Base-by-base conservation (phyloP, 2,797 vertebrate species). In the Pseudochirops corinnae region DNA sequence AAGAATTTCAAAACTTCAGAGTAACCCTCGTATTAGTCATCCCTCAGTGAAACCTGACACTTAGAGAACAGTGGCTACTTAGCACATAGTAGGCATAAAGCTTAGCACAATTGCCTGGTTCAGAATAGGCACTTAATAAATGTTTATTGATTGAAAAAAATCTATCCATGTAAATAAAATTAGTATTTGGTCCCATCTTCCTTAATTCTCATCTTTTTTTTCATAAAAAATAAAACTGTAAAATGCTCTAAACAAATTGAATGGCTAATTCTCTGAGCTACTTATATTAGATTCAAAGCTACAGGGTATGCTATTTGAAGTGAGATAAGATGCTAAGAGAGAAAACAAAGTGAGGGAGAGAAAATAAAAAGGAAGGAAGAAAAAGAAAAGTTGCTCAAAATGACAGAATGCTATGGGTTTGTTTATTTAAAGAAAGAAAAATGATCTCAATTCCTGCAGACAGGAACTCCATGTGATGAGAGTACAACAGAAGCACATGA, bases 351-450 rank as follows among this genome's bases (percentile, higher is more conserved):
- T 26, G 21, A 39, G 26, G 87, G 60, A 62, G 55, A 58, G 46
- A 67, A 56, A 62, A 58, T 55, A 50, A 90, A 91, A 14, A 39
- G 26, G 14, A 91, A 56, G 58, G 0, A n/a, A 94, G 46, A 31
- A 14, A 91, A 55, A 60, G 1, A 31, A 94, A 39, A 55, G 87
- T 39, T 46, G 46, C 6, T 9, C 12, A 46, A 56, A 82, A 46
- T 82, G 2, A 14, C 28, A 90, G 57, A 95, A 92, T 14, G 58
- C 56, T 16, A 0, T 6, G n/a, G n/a, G 5, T 10, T 28, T 87
- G 57, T 95, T 95, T 94, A 92, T 87, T 93, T 94, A 46, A 94
- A 97, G 91, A 94, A 92, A 60, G 93, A 53, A 90, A 57, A 39
- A 33, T 91, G 33, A 31, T 67, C 39, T 57, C 82, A 52, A 16